These are phyloP conservation scores for Periplaneta americana DNA, from an alignment of 1,140 invertebrate species.

Conservation along the genomic window DNA sequence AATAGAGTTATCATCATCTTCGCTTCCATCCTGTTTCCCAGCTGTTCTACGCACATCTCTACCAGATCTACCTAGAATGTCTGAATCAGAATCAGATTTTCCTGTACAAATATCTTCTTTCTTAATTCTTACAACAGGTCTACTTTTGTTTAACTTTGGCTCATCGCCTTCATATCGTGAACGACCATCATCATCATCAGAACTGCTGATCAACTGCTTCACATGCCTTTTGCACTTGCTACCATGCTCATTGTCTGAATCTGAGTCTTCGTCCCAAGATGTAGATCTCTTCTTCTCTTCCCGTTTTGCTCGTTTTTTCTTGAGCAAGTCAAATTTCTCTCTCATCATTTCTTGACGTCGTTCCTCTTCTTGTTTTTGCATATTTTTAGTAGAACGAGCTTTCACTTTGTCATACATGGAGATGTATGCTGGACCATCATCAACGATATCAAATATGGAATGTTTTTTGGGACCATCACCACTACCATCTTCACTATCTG, in stretches of 20 bases:
- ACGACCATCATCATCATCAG: slow-evolving; percentile 45
- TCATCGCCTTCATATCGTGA: not conserved
- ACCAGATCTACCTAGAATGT: not conserved
- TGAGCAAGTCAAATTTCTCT: slow-evolving; percentile 83
- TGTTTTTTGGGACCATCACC: slow-evolving; percentile 73
- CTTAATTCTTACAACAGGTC: slow-evolving; percentile 9
- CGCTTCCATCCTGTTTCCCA: not conserved
- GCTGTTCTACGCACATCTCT: not conserved
- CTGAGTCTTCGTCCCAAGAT: slow-evolving; percentile 78
- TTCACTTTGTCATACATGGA: slow-evolving; percentile 99
- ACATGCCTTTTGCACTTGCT: slow-evolving; percentile 25
- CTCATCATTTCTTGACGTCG: slow-evolving; percentile 80
- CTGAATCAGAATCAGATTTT: slow-evolving; percentile 13
- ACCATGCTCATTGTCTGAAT: slow-evolving; percentile 41
- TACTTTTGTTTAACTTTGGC: not conserved
- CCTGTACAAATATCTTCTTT: slow-evolving; percentile 14
- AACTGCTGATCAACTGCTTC: slow-evolving; percentile 47
- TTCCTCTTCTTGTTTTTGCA: slow-evolving; percentile 86
- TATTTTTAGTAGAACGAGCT: slow-evolving; percentile 85
- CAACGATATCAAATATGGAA: slow-evolving; percentile 88
- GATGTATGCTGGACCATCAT: slow-evolving; percentile 85
- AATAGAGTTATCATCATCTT: slow-evolving; percentile 4
- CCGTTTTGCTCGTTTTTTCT: slow-evolving; percentile 77
- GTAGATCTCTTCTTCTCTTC: slow-evolving; percentile 82
- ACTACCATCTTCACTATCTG: slow-evolving; percentile 50